These are phyloP conservation scores for Rana temporaria DNA, from an alignment of 2,113 vertebrate species.

Conservation along the genomic window DNA sequence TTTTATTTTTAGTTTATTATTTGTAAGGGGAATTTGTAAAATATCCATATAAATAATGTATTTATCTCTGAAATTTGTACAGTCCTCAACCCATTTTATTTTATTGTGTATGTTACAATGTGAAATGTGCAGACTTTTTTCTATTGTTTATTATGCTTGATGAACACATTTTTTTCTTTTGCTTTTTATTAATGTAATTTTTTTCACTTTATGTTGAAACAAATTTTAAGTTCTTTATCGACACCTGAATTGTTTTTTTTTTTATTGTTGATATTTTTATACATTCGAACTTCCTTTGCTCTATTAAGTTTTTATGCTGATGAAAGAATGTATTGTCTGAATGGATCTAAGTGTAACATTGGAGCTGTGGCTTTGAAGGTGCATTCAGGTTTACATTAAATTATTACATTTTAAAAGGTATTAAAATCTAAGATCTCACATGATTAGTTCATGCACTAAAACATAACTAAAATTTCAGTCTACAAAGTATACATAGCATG, in stretches of 20 bases:
- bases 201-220: constrained; percentile 86
- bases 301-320: constrained; percentile 80
- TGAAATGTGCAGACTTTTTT: constrained; percentile 89
- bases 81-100: constrained; percentile 81
- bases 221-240: constrained; percentile 88
- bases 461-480: too few relatives aligned
- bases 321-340: constrained; percentile 86
- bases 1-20: constrained; percentile 70
- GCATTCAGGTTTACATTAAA: constrained; percentile 85
- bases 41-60: constrained; percentile 99
- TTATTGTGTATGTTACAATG: constrained; percentile 91
- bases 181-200: constrained; percentile 54
- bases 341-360: constrained; percentile 96
- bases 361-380: constrained; percentile 91
- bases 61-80: constrained; percentile 98
- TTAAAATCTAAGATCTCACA: too few relatives aligned
- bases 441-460: too few relatives aligned
- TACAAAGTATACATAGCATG: too few relatives aligned
- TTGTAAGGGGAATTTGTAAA: constrained; percentile 86
- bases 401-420: background rate
- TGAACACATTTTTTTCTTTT: constrained; percentile 35
- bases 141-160: constrained; percentile 64
- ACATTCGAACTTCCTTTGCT: constrained; percentile 91
- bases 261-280: constrained; percentile 85
- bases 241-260: constrained; percentile 89